A percentile compares a stretch with the other conserved stretches of the same genome.
phyloP scores from a whole-genome alignment of 2,113 vertebrate species.

The Alouatta palliata region DNA sequence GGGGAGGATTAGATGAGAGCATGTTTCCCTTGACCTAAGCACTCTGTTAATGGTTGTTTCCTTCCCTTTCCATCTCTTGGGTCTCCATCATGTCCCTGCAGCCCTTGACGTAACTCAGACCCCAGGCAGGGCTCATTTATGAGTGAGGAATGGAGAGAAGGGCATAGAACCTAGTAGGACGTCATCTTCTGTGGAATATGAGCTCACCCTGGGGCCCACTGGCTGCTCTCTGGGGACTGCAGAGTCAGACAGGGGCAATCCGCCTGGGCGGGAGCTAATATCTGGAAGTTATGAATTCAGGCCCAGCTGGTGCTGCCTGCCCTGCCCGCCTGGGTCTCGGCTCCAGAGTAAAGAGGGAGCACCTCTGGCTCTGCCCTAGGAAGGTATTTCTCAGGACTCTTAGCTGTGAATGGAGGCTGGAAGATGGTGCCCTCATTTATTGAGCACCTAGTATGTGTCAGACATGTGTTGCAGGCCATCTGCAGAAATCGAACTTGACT shows the following conservation, averaged over 20 bases:
- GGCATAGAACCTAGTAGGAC: background rate
- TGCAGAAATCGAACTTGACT: background rate
- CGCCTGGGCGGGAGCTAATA: background rate
- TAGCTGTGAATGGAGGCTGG: background rate
- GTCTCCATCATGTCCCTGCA: background rate
- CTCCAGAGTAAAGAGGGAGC: background rate
- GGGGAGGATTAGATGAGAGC: background rate
- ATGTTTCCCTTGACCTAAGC: background rate
- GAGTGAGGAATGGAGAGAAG: background rate
- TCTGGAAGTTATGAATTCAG: background rate
- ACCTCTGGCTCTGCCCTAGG: background rate
- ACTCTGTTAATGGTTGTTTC: too few species aligned
- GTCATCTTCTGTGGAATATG: constrained; percentile 16
- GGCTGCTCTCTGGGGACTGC: background rate
- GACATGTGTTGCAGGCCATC: background rate
- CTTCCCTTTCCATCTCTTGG: background rate
- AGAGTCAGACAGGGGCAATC: background rate
- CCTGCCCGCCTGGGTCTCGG: background rate
- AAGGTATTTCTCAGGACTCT: background rate
- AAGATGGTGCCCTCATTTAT: background rate
- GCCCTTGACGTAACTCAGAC: background rate
- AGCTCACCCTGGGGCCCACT: background rate
- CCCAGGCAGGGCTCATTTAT: background rate
- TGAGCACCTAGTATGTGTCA: background rate
- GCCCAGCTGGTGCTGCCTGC: background rate